Percentiles rank a stretch among this genome's conserved stretches.
These are phyloP conservation scores for Caprella mutica DNA, from an alignment of 2,888 invertebrate species.

Conservation along the genomic window DNA sequence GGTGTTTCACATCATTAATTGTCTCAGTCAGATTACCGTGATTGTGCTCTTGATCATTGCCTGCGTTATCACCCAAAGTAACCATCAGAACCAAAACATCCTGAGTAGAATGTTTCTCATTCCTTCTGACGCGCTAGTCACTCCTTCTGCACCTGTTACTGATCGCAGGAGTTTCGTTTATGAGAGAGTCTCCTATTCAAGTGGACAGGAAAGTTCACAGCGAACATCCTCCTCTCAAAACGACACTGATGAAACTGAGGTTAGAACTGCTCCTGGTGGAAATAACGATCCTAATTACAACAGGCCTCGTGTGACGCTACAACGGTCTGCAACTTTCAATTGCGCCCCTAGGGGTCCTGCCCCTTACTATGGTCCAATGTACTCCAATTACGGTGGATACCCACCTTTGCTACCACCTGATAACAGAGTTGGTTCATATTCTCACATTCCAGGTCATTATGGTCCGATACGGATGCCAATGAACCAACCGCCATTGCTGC, in stretches of 20 bases:
- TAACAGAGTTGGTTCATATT: not conserved
- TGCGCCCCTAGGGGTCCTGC: conserved; percentile 6
- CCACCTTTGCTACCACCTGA: not conserved
- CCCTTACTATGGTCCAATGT: too few relatives aligned
- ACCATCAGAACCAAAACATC: conserved; percentile 12
- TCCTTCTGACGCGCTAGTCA: not conserved
- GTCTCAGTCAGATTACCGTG: conserved; percentile 8
- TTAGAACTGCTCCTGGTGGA: not conserved
- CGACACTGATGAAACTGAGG: conserved; percentile 1
- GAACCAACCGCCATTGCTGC: not conserved
- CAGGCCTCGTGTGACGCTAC: conserved; percentile 3
- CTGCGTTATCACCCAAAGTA: conserved; percentile 22
- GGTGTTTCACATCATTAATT: conserved; percentile 7
- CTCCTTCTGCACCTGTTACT: not conserved
- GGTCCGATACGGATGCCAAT: too few relatives aligned
- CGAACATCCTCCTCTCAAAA: conserved; percentile 10
- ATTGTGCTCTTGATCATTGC: conserved; percentile 13
- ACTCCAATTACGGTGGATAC: not conserved
- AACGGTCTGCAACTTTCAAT: conserved; percentile 15
- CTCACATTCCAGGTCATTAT: not conserved
- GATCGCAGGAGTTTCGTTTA: conserved; percentile 18
- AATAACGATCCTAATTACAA: too few relatives aligned
- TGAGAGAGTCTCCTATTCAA: conserved; percentile 31
- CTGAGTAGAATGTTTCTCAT: conserved; percentile 12
- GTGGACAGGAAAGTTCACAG: conserved; percentile 26